These are phyloP conservation scores for Eueides isabella DNA, from an alignment of 1,140 invertebrate species.

Conservation along the genomic window DNA sequence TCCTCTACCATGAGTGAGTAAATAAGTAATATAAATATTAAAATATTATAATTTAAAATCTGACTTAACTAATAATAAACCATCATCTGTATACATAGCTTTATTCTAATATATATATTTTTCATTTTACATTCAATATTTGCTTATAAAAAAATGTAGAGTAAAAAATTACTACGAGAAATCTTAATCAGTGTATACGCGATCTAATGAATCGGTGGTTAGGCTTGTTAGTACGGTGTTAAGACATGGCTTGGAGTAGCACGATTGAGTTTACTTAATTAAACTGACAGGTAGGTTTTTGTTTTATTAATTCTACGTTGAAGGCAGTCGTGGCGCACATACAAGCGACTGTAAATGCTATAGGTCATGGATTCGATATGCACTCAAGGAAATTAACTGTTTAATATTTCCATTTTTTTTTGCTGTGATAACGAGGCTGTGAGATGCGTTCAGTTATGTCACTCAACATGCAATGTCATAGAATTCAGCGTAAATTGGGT, in stretches of 20 bases:
- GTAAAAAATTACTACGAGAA: conserved; percentile 17
- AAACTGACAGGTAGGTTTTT: conserved; percentile 26
- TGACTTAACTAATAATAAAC: not conserved
- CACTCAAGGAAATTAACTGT: too few species aligned
- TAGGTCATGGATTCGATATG: too few species aligned
- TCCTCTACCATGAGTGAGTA: too few species aligned
- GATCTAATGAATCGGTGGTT: conserved; percentile 33
- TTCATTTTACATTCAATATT: conserved; percentile 13
- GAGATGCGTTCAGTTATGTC: too few species aligned
- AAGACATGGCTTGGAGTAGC: conserved; percentile 14
- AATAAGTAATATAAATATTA: too few species aligned
- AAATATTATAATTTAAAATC: too few species aligned
- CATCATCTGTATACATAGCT: not conserved
- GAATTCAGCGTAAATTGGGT: too few species aligned
- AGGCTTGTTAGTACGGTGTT: conserved; percentile 30
- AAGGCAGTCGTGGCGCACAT: too few species aligned
- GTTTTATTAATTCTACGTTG: not conserved
- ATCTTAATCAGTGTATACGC: conserved; percentile 14
- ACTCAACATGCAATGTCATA: too few species aligned
- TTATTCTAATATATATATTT: conserved; percentile 24
- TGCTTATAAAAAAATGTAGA: conserved; percentile 7
- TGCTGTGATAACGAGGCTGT: too few species aligned
- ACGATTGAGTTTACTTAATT: conserved; percentile 32
- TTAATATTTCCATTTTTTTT: too few species aligned
- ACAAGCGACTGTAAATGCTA: too few species aligned